These are phyloP conservation scores for Drosophila littoralis DNA, from an alignment of 1,140 invertebrate genomes.

Conservation along the genomic window DNA sequence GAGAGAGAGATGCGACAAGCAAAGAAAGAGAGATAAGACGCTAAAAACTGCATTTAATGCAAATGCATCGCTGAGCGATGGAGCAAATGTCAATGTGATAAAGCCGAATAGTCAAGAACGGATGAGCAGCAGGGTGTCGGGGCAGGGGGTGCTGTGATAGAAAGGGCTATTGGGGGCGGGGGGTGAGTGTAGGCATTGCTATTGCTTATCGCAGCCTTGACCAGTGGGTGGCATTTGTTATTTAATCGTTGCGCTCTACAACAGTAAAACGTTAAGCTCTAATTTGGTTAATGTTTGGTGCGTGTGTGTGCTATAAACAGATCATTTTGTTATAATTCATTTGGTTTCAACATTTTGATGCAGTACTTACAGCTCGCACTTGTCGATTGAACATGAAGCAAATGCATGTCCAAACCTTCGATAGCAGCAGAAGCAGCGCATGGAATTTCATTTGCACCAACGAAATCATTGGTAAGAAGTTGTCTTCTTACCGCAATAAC, in stretches of 20 bases:
- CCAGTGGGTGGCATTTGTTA: conserved; percentile 37
- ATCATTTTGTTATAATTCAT: conserved; percentile 23
- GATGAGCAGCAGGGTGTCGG: background rate
- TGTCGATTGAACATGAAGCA: conserved; percentile 98
- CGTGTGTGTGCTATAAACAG: background rate
- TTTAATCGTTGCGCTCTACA: conserved; percentile 27
- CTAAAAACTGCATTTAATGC: background rate
- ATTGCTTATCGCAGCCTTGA: conserved; percentile 53
- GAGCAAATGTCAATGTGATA: conserved; percentile 1
- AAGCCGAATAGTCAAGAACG: background rate
- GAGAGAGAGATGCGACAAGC: background rate
- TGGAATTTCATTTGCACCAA: conserved; percentile 98
- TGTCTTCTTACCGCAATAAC: conserved; percentile 63
- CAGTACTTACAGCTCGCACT: conserved; percentile 94
- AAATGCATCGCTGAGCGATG: background rate
- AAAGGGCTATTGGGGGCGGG: too few relatives aligned
- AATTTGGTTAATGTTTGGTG: background rate
- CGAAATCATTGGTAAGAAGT: conserved; percentile 92
- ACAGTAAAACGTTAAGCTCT: conserved; percentile 2
- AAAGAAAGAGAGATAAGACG: background rate
- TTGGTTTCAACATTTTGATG: conserved; percentile 30
- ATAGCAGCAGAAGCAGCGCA: conserved; percentile 96
- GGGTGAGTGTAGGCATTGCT: conserved; percentile 11
- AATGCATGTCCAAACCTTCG: conserved; percentile 98
- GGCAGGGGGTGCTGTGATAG: conserved; percentile 10